These are phyloP conservation scores for Leptinotarsa tumamoca DNA, from an alignment of 2,888 invertebrate genomes.

Conservation along the genomic window DNA sequence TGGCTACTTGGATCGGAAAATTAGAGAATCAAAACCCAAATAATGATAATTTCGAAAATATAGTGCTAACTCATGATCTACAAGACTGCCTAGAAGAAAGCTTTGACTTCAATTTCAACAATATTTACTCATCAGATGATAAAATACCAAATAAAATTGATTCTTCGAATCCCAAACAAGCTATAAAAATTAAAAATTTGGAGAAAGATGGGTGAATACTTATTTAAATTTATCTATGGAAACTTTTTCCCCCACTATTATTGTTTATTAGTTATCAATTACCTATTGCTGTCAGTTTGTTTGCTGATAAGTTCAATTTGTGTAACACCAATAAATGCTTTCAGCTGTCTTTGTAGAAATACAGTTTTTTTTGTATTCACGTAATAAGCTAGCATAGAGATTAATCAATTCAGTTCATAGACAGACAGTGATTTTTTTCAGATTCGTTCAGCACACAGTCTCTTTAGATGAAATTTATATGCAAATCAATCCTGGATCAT, in stretches of 20 bases:
- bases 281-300: not conserved
- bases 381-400: not conserved
- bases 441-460: constrained; percentile 78
- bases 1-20: constrained; percentile 55
- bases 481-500: constrained; percentile 77
- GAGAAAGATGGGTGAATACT: constrained; percentile 35
- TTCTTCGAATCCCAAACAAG: constrained; percentile 29
- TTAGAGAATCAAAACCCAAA: constrained; percentile 45
- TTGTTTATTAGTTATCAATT: not conserved
- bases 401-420: not conserved
- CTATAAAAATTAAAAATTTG: constrained; percentile 39
- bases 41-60: constrained; percentile 59
- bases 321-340: no score
- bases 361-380: no score
- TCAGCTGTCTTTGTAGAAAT: no score
- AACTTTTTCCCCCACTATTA: constrained; percentile 5
- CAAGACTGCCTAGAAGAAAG: constrained; percentile 68
- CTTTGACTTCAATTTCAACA: constrained; percentile 65
- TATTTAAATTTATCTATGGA: not conserved
- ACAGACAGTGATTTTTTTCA: constrained; percentile 60
- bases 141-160: constrained; percentile 22
- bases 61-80: constrained; percentile 69
- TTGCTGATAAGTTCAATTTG: not conserved
- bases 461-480: constrained; percentile 78
- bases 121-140: constrained; percentile 56